Evolutionary conservation across 2,888 invertebrate species (phyloP), one percentile per base, ranked within the genome.

Genomic region (Spodoptera exigua): DNA sequence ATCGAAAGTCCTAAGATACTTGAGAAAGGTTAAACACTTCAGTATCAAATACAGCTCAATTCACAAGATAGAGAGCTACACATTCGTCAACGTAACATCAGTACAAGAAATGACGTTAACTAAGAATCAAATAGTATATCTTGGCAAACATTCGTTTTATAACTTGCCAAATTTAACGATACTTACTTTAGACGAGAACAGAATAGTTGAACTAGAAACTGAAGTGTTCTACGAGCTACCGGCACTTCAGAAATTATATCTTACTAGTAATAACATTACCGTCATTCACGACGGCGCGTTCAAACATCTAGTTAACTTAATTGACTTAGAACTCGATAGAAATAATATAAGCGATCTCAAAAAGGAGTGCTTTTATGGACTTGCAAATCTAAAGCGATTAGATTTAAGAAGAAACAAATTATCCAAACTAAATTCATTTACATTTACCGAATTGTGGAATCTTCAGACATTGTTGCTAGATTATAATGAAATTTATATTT

Each of bases 251-350:
- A 96, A 96, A 76, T 95, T 99, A 54, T 96, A 96, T 80, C 94
- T 99, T 55, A 98, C 98, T 83, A 96, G 96, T 85, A 99, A 99
- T 91, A 96, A 97, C 80, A 95, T 99, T 70, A 97, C 96, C 76
- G 95, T 96, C 32, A 95, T 98, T 63, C 98, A 99, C 76, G 98
- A 98, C 59, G 97, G 97, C 69, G 97, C 99, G 12, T 98, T 97
- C 82, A 95, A 95, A 79, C 95, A 96, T 78, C 93, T 97, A 81
- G 95, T 95, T 5, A 96, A 97, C 78, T 93, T 99, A 65, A 94
- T 96, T 52, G 97, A 97, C 73, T 90, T 99, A 74, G 98, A 98
- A 86, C 90, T 99, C 80, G 97, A 97, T 84, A 95, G 95, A 76
- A 97, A 96, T 91, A 96, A 96, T 81, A 95, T 98, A 76, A 95